phyloP scores from a whole-genome alignment of 2,888 invertebrate genomes.

The Leptopilina syphax region DNA sequence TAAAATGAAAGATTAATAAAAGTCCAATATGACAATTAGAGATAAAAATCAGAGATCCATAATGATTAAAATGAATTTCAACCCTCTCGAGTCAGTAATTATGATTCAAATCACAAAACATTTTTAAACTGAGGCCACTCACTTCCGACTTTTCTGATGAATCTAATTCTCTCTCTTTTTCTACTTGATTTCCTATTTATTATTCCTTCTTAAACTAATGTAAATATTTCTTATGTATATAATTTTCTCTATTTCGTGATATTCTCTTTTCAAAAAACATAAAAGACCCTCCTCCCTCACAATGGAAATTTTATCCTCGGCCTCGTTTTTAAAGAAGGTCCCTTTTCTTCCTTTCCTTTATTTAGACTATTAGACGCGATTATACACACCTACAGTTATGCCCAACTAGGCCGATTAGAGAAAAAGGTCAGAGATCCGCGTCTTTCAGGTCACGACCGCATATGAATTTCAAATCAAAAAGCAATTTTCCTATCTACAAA shows the following conservation, averaged over 20 bases:
- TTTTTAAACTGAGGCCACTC: conserved; percentile 5
- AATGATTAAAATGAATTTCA: neutral
- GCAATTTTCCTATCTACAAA: conserved; percentile 62
- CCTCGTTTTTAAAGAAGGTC: conserved; percentile 42
- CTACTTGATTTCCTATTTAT: conserved; percentile 13
- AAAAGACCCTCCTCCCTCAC: too few species aligned
- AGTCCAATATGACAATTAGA: neutral
- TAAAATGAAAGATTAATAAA: conserved; percentile 11
- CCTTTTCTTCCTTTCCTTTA: conserved; percentile 30
- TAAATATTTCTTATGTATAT: too few species aligned
- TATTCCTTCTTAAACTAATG: neutral
- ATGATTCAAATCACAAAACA: conserved; percentile 30
- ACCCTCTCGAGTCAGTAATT: neutral
- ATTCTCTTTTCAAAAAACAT: neutral
- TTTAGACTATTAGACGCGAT: conserved; percentile 6
- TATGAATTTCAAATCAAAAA: conserved; percentile 74
- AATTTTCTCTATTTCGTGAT: neutral
- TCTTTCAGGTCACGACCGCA: conserved; percentile 72
- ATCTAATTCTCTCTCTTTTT: neutral
- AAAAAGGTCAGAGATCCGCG: conserved; percentile 73
- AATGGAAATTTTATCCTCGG: conserved; percentile 43
- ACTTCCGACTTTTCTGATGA: conserved; percentile 25
- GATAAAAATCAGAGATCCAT: conserved; percentile 4
- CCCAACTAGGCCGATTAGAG: conserved; percentile 52
- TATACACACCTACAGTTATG: conserved; percentile 32